Evolutionary conservation across 2,113 vertebrate species (phyloP).

Genomic region (Callipepla squamata): DNA sequence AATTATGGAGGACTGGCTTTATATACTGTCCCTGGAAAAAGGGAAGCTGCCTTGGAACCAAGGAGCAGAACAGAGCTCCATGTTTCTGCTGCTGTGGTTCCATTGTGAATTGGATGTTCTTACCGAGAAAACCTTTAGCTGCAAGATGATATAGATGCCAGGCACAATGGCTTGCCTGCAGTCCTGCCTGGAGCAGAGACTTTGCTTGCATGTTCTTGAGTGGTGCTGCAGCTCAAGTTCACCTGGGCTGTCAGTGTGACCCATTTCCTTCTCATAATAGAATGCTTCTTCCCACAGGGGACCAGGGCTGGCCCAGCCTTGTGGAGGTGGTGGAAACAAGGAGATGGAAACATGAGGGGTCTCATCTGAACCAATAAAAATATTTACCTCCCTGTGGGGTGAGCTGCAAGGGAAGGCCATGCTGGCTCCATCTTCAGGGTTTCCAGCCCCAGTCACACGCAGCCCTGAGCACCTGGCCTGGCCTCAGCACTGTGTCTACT

Average conservation of each 20-base stretch:
- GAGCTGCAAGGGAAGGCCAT: not conserved
- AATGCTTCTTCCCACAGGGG: not conserved
- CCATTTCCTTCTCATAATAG: not conserved
- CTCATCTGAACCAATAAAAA: not conserved
- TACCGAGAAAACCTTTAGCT: not conserved
- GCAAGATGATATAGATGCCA: not conserved
- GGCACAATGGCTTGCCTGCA: not conserved
- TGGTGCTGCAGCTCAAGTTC: not conserved
- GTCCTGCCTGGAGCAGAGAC: not conserved
- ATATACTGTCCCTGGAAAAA: not conserved
- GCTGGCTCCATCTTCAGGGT: fast-evolving
- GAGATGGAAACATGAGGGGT: not conserved
- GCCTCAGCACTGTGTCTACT: not conserved
- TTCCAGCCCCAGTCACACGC: not conserved
- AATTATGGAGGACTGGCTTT: not conserved
- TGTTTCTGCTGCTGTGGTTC: not conserved
- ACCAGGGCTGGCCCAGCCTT: fast-evolving
- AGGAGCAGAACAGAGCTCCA: not conserved
- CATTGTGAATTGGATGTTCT: not conserved
- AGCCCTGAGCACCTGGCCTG: fast-evolving
- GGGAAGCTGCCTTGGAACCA: not conserved
- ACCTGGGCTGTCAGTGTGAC: not conserved
- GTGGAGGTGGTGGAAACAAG: not conserved
- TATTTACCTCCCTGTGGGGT: fast-evolving
- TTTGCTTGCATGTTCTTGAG: fast-evolving